Evolutionary conservation across 2,888 invertebrate genomes (phyloP), one percentile per base, ranked within the genome.

Genomic region (Rotaria macrura): DNA sequence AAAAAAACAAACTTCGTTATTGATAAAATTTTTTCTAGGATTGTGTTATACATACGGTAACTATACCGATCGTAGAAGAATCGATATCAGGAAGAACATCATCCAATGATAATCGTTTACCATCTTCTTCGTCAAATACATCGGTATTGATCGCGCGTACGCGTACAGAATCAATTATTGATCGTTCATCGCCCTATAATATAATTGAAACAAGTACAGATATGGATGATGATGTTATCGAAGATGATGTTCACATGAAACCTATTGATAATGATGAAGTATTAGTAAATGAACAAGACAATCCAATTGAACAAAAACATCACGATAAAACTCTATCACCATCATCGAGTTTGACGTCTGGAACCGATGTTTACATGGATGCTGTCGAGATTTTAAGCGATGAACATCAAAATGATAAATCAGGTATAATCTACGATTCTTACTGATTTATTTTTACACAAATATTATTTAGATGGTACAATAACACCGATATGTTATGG

Each of bases 31-130:
- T 29, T 29, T 2, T 20, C 43, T 79, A 79, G 79, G 79, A 79
- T 25, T 79, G 38, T 55, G 84, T 74, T 34, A 12, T 34, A 49
- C 88, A 88, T 10, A 89, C 89, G 10, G 88, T 88, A 25, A 89
- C 89, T n/a, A 89, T 89, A 20, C 88, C 89, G 2, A 89, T 89
- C 12, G 88, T 89, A n/a, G 89, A 89, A 85, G 87, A 88, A 29
- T 88, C 88, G 85, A 88, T 10, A n/a, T 1, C 47, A n/a, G 5
- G 1, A 4, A 40, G 10, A 12, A 25, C 40, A 40, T 6, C 74
- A 43, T 23, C 25, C 9, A 10, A n/a, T 38, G 74, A 43, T 2
- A 38, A 79, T 34, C 74, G 40, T 43, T 25, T 43, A 40, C 2
- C 10, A 43, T 40, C 74, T 25, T 25, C 23, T 43, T 79, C 74